phyloP scores from a whole-genome alignment of 2,888 invertebrate genomes.

The Caenorhabditis angaria region DNA sequence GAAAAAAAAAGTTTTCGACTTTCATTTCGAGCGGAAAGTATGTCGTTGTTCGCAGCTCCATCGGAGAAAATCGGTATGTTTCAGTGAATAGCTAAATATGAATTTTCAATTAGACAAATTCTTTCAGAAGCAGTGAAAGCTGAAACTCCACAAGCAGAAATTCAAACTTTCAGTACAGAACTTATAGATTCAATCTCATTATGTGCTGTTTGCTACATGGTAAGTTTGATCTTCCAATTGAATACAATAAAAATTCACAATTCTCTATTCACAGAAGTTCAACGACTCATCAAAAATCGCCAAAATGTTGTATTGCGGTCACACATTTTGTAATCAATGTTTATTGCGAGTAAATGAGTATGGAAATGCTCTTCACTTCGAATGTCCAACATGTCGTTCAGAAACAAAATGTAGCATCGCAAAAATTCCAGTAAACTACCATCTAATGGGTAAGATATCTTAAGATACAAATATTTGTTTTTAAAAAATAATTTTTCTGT shows the following conservation, averaged over 20 bases:
- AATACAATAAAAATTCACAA: background rate
- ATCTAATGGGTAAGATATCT: conserved; percentile 15
- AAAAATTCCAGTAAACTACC: conserved; percentile 13
- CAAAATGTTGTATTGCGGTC: conserved; percentile 23
- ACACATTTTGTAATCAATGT: conserved; percentile 28
- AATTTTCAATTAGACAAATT: background rate
- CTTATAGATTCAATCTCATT: conserved; percentile 10
- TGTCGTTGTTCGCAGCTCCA: background rate
- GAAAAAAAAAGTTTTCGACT: background rate
- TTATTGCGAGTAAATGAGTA: conserved; percentile 17
- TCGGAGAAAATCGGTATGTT: background rate
- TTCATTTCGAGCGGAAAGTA: background rate
- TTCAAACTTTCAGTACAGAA: background rate
- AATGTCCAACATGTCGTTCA: conserved; percentile 25
- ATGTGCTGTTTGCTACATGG: conserved; percentile 25
- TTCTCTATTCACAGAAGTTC: conserved; percentile 26
- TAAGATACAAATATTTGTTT: no score
- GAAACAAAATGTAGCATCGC: conserved; percentile 17
- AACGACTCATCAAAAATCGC: conserved; percentile 24
- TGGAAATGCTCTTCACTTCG: conserved; percentile 16
- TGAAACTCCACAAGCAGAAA: background rate
- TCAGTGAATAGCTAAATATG: background rate
- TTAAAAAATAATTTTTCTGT: no score
- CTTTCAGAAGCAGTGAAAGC: background rate
- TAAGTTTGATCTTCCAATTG: background rate